Conservation (phyloP, 2,113 vertebrate species). For the Girardinichthys multiradiatus region DNA sequence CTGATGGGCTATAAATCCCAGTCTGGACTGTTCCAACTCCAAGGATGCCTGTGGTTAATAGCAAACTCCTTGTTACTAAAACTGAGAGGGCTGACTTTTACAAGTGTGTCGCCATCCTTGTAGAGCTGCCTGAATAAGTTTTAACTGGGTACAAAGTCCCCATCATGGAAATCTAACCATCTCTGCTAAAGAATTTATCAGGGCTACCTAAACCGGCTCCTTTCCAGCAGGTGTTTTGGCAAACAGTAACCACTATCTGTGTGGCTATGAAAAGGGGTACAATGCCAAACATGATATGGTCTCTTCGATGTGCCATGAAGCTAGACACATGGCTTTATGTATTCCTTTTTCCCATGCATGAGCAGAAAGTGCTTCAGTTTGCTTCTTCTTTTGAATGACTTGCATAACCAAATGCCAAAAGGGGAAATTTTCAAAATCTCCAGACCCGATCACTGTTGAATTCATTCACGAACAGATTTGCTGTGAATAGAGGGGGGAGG, state of each 20-base stretch:
- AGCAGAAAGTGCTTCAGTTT: conserved; percentile 8
- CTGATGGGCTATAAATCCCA: conserved; percentile 65
- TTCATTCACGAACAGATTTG: conserved; percentile 14
- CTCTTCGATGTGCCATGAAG: neutral
- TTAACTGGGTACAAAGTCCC: conserved; percentile 58
- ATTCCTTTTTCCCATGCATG: neutral
- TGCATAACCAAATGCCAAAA: neutral
- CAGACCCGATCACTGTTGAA: neutral
- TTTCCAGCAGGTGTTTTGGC: conserved; percentile 46
- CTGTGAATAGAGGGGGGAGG: conserved; percentile 19
- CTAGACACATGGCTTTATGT: neutral
- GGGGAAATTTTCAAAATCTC: conserved; percentile 17
- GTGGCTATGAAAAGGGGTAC: conserved; percentile 1
- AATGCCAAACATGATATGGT: conserved; percentile 3
- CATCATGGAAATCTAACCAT: conserved; percentile 58
- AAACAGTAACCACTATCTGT: neutral
- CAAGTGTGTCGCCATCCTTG: conserved; percentile 30
- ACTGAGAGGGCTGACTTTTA: conserved; percentile 50
- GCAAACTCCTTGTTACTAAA: conserved; percentile 69
- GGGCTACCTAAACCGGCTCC: neutral
- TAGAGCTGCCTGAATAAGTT: conserved; percentile 48
- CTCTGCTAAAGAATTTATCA: conserved; percentile 1
- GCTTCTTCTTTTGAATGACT: conserved; percentile 10
- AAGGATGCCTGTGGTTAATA: conserved; percentile 61
- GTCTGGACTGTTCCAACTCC: conserved; percentile 65